Conservation (phyloP, 2,113 vertebrate species). For the Nerophis ophidion region DNA sequence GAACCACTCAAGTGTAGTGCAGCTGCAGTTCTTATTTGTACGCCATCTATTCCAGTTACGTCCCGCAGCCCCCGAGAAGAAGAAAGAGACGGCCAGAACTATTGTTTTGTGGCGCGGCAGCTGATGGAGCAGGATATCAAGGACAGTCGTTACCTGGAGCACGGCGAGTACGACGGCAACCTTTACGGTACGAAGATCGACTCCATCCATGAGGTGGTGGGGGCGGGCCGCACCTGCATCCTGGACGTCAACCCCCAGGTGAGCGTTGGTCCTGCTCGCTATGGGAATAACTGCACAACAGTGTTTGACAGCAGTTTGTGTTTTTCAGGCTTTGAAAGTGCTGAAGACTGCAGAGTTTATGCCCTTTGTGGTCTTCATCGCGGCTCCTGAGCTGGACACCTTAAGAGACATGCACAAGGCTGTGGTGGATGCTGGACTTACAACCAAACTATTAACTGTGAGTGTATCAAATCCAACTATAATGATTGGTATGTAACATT, state of each 20-base stretch:
- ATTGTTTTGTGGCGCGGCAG: slow-evolving; percentile 85
- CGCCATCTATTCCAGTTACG: slow-evolving; percentile 75
- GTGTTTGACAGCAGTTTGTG: slow-evolving; percentile 7
- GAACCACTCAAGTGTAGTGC: no score
- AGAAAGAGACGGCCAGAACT: slow-evolving; percentile 90
- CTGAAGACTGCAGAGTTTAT: slow-evolving; percentile 95
- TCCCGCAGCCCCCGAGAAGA: slow-evolving; percentile 89
- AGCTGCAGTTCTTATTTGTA: no score
- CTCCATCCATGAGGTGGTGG: slow-evolving; percentile 93
- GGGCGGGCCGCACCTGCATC: slow-evolving; percentile 88
- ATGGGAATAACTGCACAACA: background rate
- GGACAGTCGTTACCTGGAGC: slow-evolving; percentile 88
- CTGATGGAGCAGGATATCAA: slow-evolving; percentile 94
- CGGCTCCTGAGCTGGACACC: slow-evolving; percentile 90
- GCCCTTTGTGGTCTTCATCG: slow-evolving; percentile 97
- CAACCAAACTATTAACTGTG: slow-evolving; percentile 95
- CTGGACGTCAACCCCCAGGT: slow-evolving; percentile 98
- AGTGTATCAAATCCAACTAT: slow-evolving; percentile 31
- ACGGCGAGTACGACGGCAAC: slow-evolving; percentile 96
- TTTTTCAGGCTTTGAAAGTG: slow-evolving; percentile 86
- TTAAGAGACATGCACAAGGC: slow-evolving; percentile 96
- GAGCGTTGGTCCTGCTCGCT: background rate
- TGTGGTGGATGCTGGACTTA: slow-evolving; percentile 93
- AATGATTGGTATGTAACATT: background rate
- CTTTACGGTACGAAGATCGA: slow-evolving; percentile 97